Evolutionary conservation across 2,113 vertebrate species (phyloP), one percentile per base, ranked within the genome.

Genomic region (Oplegnathus fasciatus): DNA sequence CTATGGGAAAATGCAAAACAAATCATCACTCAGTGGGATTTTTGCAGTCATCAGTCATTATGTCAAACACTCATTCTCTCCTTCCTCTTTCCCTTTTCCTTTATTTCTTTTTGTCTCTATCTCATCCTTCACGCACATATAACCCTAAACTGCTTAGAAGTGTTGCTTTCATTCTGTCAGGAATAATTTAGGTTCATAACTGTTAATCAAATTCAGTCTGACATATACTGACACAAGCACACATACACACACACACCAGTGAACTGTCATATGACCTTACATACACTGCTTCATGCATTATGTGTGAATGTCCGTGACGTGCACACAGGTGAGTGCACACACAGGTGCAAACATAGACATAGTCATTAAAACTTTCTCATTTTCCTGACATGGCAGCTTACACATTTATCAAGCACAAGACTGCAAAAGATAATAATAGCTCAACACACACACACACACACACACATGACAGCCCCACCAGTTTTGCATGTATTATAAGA

Each of bases 1-100:
- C 98, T 99, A 77, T 64, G 89, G 93, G 92, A 90, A 93, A 92
- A 89, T 52, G n/a, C 79, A 89, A 87, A 85, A 93, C 30, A 91
- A 80, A 73, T 75, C 52, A 82, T 84, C 17, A 79, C 62, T 85
- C 69, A 75, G 8, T 52, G 54, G 54, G 28, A 76, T 80, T 88
- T 77, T 88, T 61, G 44, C 70, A 72, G 60, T 83, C 77, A 90
- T 80, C 70, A 67, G 22, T 92, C 79, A 85, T 73, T 22, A 64
- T 40, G 42, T 86, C 44, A 78, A 70, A 74, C 22, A 20, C 18
- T 66, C 26, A 64, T 40, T 37, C 62, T 73, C 66, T 20, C 10
- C 65, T 46, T 44, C 22, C 40, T 48, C 15, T 75, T 72, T 5
- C 28, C 6, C n/a, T 75, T 60, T 81, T 30, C 6, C 26, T 58